Evolutionary conservation across 2,888 invertebrate genomes (phyloP).

Genomic region (Erynnis tages): DNA sequence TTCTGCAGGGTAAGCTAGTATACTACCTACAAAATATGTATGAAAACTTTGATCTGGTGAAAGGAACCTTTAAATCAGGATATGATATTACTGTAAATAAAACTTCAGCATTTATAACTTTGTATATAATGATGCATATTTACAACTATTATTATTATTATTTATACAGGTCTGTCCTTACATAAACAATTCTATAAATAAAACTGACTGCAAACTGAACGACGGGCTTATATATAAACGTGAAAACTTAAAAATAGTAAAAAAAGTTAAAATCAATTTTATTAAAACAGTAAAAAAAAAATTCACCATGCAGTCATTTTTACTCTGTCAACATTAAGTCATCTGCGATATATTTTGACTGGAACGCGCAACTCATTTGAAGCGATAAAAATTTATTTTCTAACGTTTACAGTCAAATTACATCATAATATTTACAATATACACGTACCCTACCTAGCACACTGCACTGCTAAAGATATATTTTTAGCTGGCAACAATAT

Average conservation of each 20-base stretch:
- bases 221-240: not conserved
- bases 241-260: constrained; percentile 6
- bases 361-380: constrained; percentile 7
- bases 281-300: constrained; percentile 20
- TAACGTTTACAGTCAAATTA: constrained; percentile 14
- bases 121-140: constrained; percentile 27
- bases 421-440: constrained; percentile 25
- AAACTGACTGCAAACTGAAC: constrained; percentile 19
- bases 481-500: constrained; percentile 16
- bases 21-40: too few relatives aligned
- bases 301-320: constrained; percentile 16
- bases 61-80: too few relatives aligned
- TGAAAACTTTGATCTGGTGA: too few relatives aligned
- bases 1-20: too few relatives aligned
- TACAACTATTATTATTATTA: constrained; percentile 21
- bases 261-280: constrained; percentile 4
- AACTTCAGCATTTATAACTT: constrained; percentile 23
- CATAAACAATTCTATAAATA: constrained; percentile 11
- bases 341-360: constrained; percentile 12
- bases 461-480: constrained; percentile 18
- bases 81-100: too few relatives aligned
- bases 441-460: constrained; percentile 14
- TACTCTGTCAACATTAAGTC: constrained; percentile 8
- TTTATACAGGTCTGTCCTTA: constrained; percentile 23
- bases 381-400: not conserved